Conservation (phyloP, 2,113 vertebrate species). For the Menidia beryllina region DNA sequence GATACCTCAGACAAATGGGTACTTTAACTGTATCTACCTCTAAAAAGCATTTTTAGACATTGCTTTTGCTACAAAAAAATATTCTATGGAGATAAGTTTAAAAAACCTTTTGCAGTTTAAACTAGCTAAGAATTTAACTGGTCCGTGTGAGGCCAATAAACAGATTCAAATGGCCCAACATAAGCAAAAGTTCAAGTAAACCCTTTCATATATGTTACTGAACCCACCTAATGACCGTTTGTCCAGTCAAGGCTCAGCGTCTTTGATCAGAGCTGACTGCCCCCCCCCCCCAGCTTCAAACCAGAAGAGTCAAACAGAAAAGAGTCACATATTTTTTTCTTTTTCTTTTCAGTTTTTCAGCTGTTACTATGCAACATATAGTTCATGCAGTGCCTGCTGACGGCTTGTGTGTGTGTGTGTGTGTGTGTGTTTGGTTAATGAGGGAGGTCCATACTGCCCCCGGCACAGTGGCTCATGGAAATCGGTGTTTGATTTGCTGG, state of each 20-base stretch:
- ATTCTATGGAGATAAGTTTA: too few species aligned
- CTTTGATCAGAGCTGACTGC: conserved; percentile 48
- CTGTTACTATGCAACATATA: conserved; percentile 54
- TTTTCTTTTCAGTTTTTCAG: conserved; percentile 39
- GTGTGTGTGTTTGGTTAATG: conserved; percentile 54
- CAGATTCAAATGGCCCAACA: background rate
- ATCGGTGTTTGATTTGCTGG: conserved; percentile 79
- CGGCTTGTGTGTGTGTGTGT: conserved; percentile 25
- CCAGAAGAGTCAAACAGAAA: conserved; percentile 5
- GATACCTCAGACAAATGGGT: background rate
- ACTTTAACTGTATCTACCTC: too few species aligned
- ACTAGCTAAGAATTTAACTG: background rate
- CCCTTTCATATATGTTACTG: too few species aligned
- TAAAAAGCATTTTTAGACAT: too few species aligned
- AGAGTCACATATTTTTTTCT: conserved; percentile 31
- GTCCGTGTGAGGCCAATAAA: background rate
- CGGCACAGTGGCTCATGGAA: conserved; percentile 67
- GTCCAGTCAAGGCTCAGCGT: conserved; percentile 6
- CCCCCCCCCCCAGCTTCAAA: conserved; percentile 23
- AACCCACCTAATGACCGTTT: conserved; percentile 19
- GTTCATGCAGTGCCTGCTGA: conserved; percentile 52
- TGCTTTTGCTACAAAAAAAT: background rate
- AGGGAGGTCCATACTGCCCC: conserved; percentile 71
- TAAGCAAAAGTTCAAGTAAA: background rate
- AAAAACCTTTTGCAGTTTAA: background rate